Evolutionary conservation across 2,797 vertebrate species (phyloP), one percentile per base, ranked within the genome.

Genomic region (Oryzias dopingdopingensis): DNA sequence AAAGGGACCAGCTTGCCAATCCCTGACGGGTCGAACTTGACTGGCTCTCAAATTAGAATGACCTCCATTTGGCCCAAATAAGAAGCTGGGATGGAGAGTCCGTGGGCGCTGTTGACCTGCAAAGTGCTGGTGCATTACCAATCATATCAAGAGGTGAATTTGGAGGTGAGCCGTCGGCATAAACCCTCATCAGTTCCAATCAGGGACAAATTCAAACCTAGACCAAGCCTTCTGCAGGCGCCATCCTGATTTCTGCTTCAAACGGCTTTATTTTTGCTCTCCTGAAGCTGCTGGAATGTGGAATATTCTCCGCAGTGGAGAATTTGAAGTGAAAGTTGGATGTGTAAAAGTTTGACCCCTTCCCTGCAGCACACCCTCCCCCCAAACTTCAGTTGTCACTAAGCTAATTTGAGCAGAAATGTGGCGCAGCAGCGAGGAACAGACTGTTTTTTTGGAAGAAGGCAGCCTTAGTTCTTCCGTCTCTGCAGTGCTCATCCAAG

Each of bases 11-110:
- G 80, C 79, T 85, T 70, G 59, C 79, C 84, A 83, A 84, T 87
- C 88, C 81, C 86, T 86, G 67, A 81, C 76, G 81, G 86, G 79
- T 64, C 68, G 50, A 76, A 80, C 82, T 80, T 82, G 88, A 88
- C 84, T 83, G 86, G 82, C 80, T 83, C 82, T 87, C 83, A 79
- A 86, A 85, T 86, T 79, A 81, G 75, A 86, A 80, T 87, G 84
- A 88, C 86, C 86, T 86, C 82, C 65, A 79, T 82, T 85, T 86
- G 83, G 83, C 83, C 84, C 65, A 61, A 76, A 79, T 80, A 81
- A 81, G 79, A 73, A 65, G 77, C 76, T 32, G 70, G 64, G 72
- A 84, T 76, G 70, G 76, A 62, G 76, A 82, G 77, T 79, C 77
- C 20, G 82, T 71, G 74, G 77, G 72, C 6, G 69, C 52, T 65